phyloP scores from a whole-genome alignment of 2,797 vertebrate genomes.

The Hippopotamyrus pictus region DNA sequence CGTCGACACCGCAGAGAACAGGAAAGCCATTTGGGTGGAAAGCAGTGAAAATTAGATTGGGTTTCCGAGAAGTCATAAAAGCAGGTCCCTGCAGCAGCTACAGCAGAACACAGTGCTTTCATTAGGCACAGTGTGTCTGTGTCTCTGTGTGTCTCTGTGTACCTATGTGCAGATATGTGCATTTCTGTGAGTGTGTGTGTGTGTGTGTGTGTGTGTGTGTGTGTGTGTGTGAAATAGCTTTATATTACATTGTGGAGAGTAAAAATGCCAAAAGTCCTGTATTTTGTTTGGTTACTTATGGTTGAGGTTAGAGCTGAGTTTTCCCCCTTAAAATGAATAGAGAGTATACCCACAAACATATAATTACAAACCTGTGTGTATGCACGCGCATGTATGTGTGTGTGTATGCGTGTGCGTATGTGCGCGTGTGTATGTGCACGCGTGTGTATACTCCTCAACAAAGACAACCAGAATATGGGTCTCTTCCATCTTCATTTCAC shows the following conservation, averaged over 20 bases:
- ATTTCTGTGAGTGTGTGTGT: not conserved
- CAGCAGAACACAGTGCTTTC: slow-evolving; percentile 32
- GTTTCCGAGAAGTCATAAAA: slow-evolving; percentile 45
- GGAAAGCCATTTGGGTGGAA: slow-evolving; percentile 33
- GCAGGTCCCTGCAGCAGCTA: slow-evolving; percentile 24
- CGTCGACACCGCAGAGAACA: slow-evolving; percentile 15
- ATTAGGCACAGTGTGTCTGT: slow-evolving; percentile 24
- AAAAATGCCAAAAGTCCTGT: no score
- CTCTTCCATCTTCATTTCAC: not conserved
- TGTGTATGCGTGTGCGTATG: slow-evolving; percentile 16
- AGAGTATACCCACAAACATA: no score
- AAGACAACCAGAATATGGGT: not conserved
- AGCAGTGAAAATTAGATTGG: slow-evolving; percentile 39
- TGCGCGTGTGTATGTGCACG: not conserved
- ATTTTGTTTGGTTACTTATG: no score
- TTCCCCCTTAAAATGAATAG: no score
- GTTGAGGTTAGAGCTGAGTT: no score
- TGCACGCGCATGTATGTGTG: no score
- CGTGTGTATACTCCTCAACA: not conserved
- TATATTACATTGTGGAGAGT: no score
- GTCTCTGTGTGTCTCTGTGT: slow-evolving; percentile 13
- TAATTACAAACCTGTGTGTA: not conserved
- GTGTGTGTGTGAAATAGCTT: not conserved
- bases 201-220: not conserved
- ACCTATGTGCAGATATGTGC: not conserved